A percentile compares a stretch with the other conserved stretches of the same genome.
Evolutionary conservation across 2,113 vertebrate species (phyloP).

Genomic region (Fulmarus glacialis): DNA sequence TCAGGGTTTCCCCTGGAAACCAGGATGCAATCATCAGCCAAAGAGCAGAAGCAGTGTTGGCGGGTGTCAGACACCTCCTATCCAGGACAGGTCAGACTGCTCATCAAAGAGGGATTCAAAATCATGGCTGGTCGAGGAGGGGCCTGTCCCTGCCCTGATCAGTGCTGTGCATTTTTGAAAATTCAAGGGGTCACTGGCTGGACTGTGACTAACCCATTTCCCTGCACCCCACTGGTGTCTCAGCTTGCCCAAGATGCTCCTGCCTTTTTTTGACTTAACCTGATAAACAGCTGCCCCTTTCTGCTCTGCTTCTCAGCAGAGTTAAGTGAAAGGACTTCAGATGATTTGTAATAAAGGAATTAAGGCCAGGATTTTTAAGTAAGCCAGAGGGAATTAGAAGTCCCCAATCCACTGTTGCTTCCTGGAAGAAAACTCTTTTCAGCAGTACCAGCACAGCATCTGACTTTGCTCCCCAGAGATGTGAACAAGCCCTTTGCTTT

Average conservation of each 20-base stretch:
- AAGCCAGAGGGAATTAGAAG: not conserved
- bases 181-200: not conserved
- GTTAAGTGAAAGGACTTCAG: not conserved
- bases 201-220: not conserved
- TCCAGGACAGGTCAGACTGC: not conserved
- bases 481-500: not conserved
- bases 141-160: not conserved
- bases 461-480: not conserved
- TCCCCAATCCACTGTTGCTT: not conserved
- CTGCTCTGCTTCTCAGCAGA: not conserved
- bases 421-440: not conserved
- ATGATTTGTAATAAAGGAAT: not conserved
- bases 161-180: not conserved
- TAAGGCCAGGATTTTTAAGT: not conserved
- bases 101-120: not conserved
- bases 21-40: not conserved
- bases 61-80: not conserved
- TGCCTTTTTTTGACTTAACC: not conserved
- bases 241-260: not conserved
- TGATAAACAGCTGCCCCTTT: not conserved
- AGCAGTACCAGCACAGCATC: not conserved
- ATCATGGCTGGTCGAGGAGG: fast-evolving
- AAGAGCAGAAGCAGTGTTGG: not conserved
- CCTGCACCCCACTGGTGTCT: not conserved
- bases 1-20: not conserved